phyloP scores from a whole-genome alignment of 2,113 vertebrate genomes.

The Ceratotherium simum region DNA sequence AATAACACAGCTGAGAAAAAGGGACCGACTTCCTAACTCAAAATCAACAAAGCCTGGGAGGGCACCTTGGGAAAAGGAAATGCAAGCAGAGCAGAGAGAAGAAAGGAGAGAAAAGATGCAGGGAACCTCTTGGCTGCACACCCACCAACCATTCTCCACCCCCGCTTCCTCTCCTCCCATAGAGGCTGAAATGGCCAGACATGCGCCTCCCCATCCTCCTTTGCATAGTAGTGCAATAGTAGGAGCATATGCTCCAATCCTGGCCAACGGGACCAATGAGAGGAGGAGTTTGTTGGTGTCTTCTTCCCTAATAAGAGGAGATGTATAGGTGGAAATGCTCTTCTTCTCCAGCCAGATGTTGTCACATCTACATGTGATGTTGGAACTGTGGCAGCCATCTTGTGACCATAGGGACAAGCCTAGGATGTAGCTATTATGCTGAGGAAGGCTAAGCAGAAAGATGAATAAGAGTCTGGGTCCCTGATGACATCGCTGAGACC shows the following conservation, averaged over 20 bases:
- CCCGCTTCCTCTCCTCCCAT: not conserved
- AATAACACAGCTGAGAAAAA: not conserved
- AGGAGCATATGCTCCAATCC: not conserved
- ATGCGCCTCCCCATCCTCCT: not conserved
- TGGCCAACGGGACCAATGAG: not conserved
- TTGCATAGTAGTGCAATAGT: not conserved
- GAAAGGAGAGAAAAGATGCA: not conserved
- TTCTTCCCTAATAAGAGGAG: not conserved
- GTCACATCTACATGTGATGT: not conserved
- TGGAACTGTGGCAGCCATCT: not conserved
- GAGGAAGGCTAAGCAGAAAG: not conserved
- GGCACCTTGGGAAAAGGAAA: not conserved
- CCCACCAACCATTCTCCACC: not conserved
- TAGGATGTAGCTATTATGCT: not conserved
- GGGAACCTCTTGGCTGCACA: rapidly evolving
- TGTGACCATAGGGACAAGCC: not conserved
- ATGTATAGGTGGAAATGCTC: too few species aligned
- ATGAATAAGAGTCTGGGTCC: not conserved
- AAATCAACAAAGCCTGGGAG: not conserved
- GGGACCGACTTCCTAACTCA: rapidly evolving
- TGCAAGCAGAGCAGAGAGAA: not conserved
- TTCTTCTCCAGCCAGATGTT: not conserved
- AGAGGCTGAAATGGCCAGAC: not conserved
- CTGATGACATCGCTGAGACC: not conserved
- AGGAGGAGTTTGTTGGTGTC: not conserved